Conservation (phyloP, 2,888 invertebrate genomes). For the Ellobium chinense region DNA sequence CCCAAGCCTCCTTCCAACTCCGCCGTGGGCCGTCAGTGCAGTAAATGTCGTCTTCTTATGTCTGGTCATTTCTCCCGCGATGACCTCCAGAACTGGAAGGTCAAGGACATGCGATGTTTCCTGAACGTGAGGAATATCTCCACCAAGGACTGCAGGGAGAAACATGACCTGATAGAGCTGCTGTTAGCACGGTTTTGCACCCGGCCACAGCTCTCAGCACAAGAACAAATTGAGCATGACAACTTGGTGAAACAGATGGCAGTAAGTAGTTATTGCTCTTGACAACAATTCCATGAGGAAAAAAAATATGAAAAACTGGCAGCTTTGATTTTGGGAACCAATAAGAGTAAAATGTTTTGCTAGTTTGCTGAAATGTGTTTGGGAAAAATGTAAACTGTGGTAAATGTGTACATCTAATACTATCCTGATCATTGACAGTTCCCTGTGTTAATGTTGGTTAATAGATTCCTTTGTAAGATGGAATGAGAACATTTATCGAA, state of each 20-base stretch:
- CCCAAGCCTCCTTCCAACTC: constrained; percentile 46
- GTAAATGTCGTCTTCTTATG: constrained; percentile 68
- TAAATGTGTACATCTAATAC: too few relatives aligned
- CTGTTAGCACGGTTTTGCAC: constrained; percentile 58
- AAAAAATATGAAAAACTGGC: too few relatives aligned
- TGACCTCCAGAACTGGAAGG: constrained; percentile 67
- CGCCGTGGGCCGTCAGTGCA: constrained; percentile 61
- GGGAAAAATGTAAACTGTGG: too few relatives aligned
- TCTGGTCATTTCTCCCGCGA: constrained; percentile 70
- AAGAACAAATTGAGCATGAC: constrained; percentile 57
- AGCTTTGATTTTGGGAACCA: too few relatives aligned
- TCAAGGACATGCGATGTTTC: constrained; percentile 74
- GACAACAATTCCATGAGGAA: too few relatives aligned
- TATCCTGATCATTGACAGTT: too few relatives aligned
- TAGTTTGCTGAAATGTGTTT: too few relatives aligned
- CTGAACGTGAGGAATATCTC: constrained; percentile 69
- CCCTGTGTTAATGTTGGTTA: too few relatives aligned
- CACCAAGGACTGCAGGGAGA: constrained; percentile 73
- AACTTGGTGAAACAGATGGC: constrained; percentile 58
- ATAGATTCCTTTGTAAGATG: too few relatives aligned
- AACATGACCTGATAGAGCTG: constrained; percentile 75
- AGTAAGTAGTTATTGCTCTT: constrained; percentile 57
- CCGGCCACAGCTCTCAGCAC: constrained; percentile 43
- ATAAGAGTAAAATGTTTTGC: too few relatives aligned
- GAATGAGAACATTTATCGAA: too few relatives aligned